Evolutionary conservation across 2,888 invertebrate genomes (phyloP).

Genomic region (Drosophila differens): DNA sequence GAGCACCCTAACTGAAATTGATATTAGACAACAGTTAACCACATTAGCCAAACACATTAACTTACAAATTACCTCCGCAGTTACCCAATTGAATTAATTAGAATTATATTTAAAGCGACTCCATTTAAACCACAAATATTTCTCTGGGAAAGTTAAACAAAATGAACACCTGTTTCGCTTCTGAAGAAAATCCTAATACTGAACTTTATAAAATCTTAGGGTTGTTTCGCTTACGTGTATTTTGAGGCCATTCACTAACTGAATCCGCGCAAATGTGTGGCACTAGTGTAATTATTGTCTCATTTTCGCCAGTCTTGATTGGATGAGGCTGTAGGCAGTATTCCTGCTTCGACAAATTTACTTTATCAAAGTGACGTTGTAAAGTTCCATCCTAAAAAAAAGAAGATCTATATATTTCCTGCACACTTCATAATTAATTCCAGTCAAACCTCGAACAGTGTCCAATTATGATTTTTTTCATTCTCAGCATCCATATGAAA

Average conservation of each 20-base stretch:
- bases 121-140: no score
- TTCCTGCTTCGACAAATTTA: constrained; percentile 16
- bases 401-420: not conserved
- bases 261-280: constrained; percentile 27
- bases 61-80: not conserved
- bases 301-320: not conserved
- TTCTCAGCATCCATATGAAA: constrained; percentile 18
- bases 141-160: no score
- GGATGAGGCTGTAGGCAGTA: constrained; percentile 51
- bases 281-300: constrained; percentile 1
- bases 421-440: rapidly evolving
- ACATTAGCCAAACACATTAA: not conserved
- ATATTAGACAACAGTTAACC: not conserved
- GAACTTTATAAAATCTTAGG: not conserved
- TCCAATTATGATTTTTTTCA: constrained; percentile 32
- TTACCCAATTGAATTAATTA: not conserved
- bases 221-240: constrained; percentile 1
- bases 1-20: constrained; percentile 88
- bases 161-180: no score
- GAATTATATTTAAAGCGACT: constrained; percentile 1
- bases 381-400: constrained; percentile 38
- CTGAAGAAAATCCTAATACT: no score
- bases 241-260: not conserved
- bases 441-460: constrained; percentile 37
- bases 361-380: not conserved